A percentile compares a stretch with the other conserved stretches of the same genome.
These are phyloP conservation scores for Rallus crepitans DNA, from an alignment of 2,797 vertebrate genomes.

Conservation along the genomic window DNA sequence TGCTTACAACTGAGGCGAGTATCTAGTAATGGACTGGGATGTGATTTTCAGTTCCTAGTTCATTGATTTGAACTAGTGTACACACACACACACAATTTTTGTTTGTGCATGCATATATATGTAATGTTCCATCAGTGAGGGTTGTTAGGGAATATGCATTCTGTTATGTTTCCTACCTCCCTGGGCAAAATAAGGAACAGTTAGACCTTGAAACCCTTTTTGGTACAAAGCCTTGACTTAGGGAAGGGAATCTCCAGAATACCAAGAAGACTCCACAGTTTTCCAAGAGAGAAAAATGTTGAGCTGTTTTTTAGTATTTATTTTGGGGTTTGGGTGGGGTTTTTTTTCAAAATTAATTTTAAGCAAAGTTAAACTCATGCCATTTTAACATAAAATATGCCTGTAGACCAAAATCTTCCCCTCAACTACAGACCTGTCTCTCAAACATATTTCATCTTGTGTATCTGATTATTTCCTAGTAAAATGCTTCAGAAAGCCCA, in stretches of 20 bases:
- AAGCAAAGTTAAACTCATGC: not conserved
- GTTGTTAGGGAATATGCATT: not conserved
- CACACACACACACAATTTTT: too few relatives aligned
- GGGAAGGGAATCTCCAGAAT: not conserved
- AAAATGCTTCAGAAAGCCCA: not conserved
- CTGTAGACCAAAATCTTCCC: not conserved
- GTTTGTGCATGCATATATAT: not conserved
- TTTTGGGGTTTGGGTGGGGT: too few relatives aligned
- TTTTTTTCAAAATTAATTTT: not conserved
- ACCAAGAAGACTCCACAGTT: not conserved
- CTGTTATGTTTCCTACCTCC: not conserved
- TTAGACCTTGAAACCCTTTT: not conserved
- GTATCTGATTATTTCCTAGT: not conserved
- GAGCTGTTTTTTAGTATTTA: too few relatives aligned
- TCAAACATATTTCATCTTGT: not conserved
- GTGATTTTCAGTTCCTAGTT: not conserved
- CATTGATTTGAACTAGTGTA: not conserved
- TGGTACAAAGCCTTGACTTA: not conserved
- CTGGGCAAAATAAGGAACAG: not conserved
- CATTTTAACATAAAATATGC: not conserved
- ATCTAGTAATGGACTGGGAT: not conserved
- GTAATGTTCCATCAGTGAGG: not conserved
- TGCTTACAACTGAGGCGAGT: not conserved
- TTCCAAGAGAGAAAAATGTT: not conserved
- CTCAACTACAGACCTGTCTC: fast-evolving